Evolutionary conservation across 2,113 vertebrate genomes (phyloP), one percentile per base, ranked within the genome.

Genomic region (Sprattus sprattus): DNA sequence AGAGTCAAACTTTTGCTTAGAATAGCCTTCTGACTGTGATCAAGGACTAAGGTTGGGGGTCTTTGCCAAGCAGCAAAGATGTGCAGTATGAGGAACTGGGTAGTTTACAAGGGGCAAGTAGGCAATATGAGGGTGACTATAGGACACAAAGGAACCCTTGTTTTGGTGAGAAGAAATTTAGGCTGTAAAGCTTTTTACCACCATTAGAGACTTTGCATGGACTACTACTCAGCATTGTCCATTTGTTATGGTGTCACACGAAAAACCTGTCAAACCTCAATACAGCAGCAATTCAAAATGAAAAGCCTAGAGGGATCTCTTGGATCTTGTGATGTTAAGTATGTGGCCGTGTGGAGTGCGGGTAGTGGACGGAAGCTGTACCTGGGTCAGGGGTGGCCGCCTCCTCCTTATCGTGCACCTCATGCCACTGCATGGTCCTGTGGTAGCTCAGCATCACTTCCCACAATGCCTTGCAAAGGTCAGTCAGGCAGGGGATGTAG

Each of bases 381-480:
- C 97, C 98, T 94, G 96, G 90, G 81, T 91, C 87, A 64, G 93
- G 88, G 50, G 91, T n/a, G 0, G 90, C 95, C 86, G 89, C 81
- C 64, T 96, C 96, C 87, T 93, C 95, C 87, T 93, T 93, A 91
- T 99, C 97, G 4, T 96, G 96, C 88, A 94, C 95, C 82, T 97
- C 98, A 0, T 99, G 98, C 98, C 98, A 99, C 91, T 96, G 96
- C 96, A 99, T 99, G 0, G 98, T 99, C 49, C 95, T 94, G 89
- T 99, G 96, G 91, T 99, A 99, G 92, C 98, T 99, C 67, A 99
- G 95, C 98, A 99, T 99, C 85, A 99, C 98, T 90, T 99, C 98
- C 98, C 98, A 99, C 54, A 99, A 95, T 83, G 98, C 98, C 92
- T 99, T 99, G 94, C 98, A 99, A 32, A 99, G 95, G 89, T 99